A percentile compares a stretch with the other conserved stretches of the same genome.
phyloP scores from a whole-genome alignment of 2,888 invertebrate species.

The Zeuzera pyrina region DNA sequence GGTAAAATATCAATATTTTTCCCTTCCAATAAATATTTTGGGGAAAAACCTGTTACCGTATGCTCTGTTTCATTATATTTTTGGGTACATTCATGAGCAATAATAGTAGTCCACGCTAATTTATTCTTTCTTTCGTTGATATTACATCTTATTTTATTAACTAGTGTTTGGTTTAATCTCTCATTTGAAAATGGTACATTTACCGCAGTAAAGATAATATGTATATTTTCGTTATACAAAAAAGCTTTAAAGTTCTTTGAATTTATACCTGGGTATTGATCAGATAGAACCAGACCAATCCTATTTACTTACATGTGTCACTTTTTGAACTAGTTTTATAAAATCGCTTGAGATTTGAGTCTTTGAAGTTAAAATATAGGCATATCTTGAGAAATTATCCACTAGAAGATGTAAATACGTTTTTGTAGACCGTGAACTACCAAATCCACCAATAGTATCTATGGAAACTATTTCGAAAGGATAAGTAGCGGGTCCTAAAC shows the following conservation, averaged over 20 bases:
- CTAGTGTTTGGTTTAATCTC: constrained; percentile 16
- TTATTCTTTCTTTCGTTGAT: constrained; percentile 20
- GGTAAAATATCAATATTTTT: constrained; percentile 18
- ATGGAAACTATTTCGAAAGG: constrained; percentile 19
- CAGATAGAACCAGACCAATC: not conserved
- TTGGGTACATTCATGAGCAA: constrained; percentile 21
- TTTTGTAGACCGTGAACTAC: constrained; percentile 19
- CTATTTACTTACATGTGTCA: constrained; percentile 8
- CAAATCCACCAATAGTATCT: constrained; percentile 20
- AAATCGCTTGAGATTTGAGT: not conserved
- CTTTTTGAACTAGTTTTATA: constrained; percentile 7
- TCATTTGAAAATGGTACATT: constrained; percentile 21
- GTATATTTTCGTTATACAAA: constrained; percentile 11
- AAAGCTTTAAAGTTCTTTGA: constrained; percentile 11
- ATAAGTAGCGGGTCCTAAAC: constrained; percentile 16
- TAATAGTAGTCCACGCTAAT: constrained; percentile 25
- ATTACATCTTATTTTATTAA: constrained; percentile 24
- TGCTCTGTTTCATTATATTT: constrained; percentile 26
- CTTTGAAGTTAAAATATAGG: constrained; percentile 10
- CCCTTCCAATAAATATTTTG: constrained; percentile 22
- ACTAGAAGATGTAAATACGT: constrained; percentile 20
- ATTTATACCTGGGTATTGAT: constrained; percentile 13
- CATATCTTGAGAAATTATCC: constrained; percentile 17
- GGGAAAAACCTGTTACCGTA: constrained; percentile 22
- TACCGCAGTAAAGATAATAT: constrained; percentile 25